Conservation (phyloP, 2,797 vertebrate genomes). For the Phalanger gymnotis region DNA sequence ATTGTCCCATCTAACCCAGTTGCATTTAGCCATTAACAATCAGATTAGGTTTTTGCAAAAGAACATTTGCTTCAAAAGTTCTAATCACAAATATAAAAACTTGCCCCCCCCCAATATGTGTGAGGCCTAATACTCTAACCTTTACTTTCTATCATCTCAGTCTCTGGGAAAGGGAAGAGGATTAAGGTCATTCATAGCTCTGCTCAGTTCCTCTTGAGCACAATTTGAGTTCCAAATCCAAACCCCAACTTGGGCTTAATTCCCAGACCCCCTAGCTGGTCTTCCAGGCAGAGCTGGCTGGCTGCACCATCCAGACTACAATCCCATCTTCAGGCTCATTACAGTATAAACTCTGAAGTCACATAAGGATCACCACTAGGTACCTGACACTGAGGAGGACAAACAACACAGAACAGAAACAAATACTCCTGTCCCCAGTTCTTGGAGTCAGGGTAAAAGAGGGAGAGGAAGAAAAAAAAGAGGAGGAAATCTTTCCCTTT, state of each 20-base stretch:
- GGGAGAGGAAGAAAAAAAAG: too few relatives aligned
- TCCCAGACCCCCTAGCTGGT: not conserved
- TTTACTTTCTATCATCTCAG: not conserved
- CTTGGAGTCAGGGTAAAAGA: not conserved
- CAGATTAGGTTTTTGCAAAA: not conserved
- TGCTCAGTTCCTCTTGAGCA: not conserved
- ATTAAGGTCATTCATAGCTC: not conserved
- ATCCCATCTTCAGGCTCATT: not conserved
- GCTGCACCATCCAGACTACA: too few relatives aligned
- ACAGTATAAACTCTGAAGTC: not conserved
- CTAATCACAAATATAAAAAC: not conserved
- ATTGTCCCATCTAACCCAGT: not conserved
- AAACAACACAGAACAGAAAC: not conserved
- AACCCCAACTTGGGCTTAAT: not conserved
- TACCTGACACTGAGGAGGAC: not conserved
- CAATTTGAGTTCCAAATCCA: not conserved
- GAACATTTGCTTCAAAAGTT: not conserved
- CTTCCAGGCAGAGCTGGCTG: not conserved
- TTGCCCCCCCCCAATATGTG: not conserved
- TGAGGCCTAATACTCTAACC: not conserved
- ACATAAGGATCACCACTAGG: not conserved
- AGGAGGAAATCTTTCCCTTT: not conserved
- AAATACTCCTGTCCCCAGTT: not conserved
- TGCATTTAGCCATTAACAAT: not conserved
- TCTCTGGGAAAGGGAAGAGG: not conserved